Evolutionary conservation across 2,113 vertebrate genomes (phyloP), one percentile per base, ranked within the genome.

Genomic region (Chamaea fasciata): DNA sequence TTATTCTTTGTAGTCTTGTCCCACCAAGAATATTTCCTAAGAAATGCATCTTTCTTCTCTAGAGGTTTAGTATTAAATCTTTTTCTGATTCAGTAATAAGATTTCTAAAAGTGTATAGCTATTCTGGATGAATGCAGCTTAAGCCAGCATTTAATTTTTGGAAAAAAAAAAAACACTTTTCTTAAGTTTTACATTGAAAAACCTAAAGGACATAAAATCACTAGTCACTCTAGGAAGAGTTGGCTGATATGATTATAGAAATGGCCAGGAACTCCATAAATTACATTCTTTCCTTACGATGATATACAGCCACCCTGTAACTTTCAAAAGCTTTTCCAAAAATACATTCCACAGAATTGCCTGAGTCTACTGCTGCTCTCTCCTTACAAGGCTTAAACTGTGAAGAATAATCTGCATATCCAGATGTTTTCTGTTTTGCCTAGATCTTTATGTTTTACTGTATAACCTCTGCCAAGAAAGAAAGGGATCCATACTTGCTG

Each of bases 251-350:
- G 89, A 80, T 94, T 94, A 90, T 33, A 79, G 69, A 87, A 93
- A 76, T 93, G 91, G 73, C 86, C 79, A 87, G 82, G 60, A 94
- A 64, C 57, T 79, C 50, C 89, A 90, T 70, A 94, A 83, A 91
- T 92, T 42, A 84, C 90, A 74, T 97, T 85, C 92, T 79, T 97
- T 91, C 47, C 76, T 87, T 68, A 71, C 15, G 15, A 76, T 68
- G 83, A 92, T 94, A 52, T 87, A 87, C 87, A 92, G 92, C 94
- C 82, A 44, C 81, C 85, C 46, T 75, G 53, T 76, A 78, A 76
- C 93, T 94, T 84, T 91, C 87, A 92, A 94, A 96, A 95, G 30
- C 24, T 64, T 89, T 96, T 94, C 91, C 91, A 95, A 88, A 97
- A 83, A 37, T 79, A 65, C 74, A 86, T 88, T 77, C 79, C 80